These are phyloP conservation scores for Drosophila carrolli DNA, from an alignment of 1,140 invertebrate species.

Conservation along the genomic window DNA sequence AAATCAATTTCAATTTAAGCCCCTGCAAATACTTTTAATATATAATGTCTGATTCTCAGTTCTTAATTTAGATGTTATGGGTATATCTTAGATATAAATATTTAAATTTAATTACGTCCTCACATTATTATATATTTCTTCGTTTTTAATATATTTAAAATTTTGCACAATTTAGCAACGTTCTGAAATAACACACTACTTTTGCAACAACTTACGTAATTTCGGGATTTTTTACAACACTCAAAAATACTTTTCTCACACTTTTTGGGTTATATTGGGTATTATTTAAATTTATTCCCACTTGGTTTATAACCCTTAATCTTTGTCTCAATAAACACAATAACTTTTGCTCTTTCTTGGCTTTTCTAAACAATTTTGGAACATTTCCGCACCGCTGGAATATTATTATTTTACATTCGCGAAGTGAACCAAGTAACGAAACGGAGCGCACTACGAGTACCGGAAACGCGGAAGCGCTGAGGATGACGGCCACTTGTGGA, in stretches of 20 bases:
- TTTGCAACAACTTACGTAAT: too few species aligned
- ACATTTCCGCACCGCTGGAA: constrained; percentile 5
- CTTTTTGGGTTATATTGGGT: neutral
- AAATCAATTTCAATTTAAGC: too few species aligned
- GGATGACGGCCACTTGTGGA: constrained; percentile 80
- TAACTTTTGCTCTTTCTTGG: neutral
- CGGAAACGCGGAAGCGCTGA: constrained; percentile 75
- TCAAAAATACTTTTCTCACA: constrained; percentile 25
- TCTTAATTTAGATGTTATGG: too few species aligned
- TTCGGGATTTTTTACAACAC: constrained; percentile 7
- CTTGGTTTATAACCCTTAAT: neutral
- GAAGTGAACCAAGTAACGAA: constrained; percentile 35
- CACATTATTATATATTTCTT: too few species aligned
- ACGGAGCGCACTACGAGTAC: constrained; percentile 63
- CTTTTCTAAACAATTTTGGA: neutral
- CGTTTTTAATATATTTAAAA: too few species aligned
- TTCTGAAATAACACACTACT: too few species aligned
- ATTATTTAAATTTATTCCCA: neutral
- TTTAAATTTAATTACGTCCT: too few species aligned
- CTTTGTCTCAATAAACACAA: neutral
- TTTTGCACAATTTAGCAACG: too few species aligned
- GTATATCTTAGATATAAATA: too few species aligned
- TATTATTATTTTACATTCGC: constrained; percentile 3
- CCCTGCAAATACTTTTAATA: too few species aligned
- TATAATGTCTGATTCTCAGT: too few species aligned